These are phyloP conservation scores for Oryzias javanicus DNA, from an alignment of 2,113 vertebrate genomes.

Conservation along the genomic window DNA sequence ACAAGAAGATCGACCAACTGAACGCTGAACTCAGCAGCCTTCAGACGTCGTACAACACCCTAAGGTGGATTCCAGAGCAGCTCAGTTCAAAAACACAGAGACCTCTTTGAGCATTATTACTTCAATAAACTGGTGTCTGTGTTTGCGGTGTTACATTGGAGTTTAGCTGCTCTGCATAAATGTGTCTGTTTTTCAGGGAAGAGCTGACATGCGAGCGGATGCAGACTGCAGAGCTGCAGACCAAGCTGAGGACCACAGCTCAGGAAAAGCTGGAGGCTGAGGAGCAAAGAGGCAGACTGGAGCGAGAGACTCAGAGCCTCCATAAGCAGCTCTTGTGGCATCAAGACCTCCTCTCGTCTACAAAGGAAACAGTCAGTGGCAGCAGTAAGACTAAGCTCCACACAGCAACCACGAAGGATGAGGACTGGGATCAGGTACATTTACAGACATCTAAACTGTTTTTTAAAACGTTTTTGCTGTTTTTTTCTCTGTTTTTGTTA, in stretches of 20 bases:
- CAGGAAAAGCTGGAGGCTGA: slow-evolving; percentile 72
- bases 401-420: slow-evolving; percentile 53
- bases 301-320: slow-evolving; percentile 54
- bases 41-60: slow-evolving; percentile 70
- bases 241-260: slow-evolving; percentile 68
- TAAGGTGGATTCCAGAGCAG: slow-evolving; percentile 67
- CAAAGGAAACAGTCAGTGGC: slow-evolving; percentile 33
- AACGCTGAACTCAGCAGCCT: slow-evolving; percentile 70
- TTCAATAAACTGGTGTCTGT: background rate
- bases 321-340: slow-evolving; percentile 59
- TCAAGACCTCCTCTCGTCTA: slow-evolving; percentile 44
- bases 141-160: background rate
- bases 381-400: slow-evolving; percentile 31
- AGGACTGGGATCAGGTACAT: slow-evolving; percentile 75
- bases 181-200: slow-evolving; percentile 53
- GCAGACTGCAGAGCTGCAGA: slow-evolving; percentile 78
- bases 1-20: slow-evolving; percentile 61
- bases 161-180: slow-evolving; percentile 26
- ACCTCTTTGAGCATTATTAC: background rate
- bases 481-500: too few relatives aligned
- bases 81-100: background rate
- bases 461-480: too few relatives aligned
- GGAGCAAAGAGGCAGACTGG: slow-evolving; percentile 74
- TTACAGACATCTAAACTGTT: background rate
- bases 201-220: slow-evolving; percentile 61